Base-by-base conservation (phyloP, 2,888 invertebrate genomes). In the Netelia inedita region DNA sequence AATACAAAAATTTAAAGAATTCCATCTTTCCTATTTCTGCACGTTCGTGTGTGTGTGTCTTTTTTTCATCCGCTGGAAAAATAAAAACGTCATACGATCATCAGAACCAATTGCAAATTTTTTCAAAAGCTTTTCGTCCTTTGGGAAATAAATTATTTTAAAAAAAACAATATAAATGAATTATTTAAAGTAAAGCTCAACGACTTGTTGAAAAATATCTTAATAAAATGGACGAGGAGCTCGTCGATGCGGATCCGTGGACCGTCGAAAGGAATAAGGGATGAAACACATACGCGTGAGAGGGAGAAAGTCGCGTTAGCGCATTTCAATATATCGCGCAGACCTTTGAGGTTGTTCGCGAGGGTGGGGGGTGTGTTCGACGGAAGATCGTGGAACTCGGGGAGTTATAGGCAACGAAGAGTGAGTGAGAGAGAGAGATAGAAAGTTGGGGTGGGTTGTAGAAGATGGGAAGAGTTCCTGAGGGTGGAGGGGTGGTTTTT, bases 251-350 rank as follows among this genome's bases (percentile, higher is more conserved):
- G 1, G 28, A 79, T 79, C 72, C 28, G 75, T 80, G 69, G 69
- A 68, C 82, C 75, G 63, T 55, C 69, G 80, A 75, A 65, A 65
- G 79, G 8, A 21, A 43, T 55, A 28, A 19, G 43, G 53, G 21
- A 74, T 66, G 50, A 23, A 69, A 21, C 80, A 73, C 66, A 75
- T 65, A 83, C 50, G 46, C 23, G 76, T 66, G 84, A 74, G 82
- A 41, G 76, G 80, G 82, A 73, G 88, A 84, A 87, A 91, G 91
- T 91, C 90, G 90, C 92, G 91, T 91, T 90, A 90, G 91, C 91
- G 92, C 92, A 93, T 93, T 93, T 93, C 93, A 93, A 93, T 93
- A 93, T 92, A 93, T 91, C 91, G 91, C 90, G 89, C 91, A 91
- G 91, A 89, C 92, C 93, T 92, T 93, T 93, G 93, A 93, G 93